Conservation (phyloP, 2,888 invertebrate genomes). For the Steinernema hermaphroditum region DNA sequence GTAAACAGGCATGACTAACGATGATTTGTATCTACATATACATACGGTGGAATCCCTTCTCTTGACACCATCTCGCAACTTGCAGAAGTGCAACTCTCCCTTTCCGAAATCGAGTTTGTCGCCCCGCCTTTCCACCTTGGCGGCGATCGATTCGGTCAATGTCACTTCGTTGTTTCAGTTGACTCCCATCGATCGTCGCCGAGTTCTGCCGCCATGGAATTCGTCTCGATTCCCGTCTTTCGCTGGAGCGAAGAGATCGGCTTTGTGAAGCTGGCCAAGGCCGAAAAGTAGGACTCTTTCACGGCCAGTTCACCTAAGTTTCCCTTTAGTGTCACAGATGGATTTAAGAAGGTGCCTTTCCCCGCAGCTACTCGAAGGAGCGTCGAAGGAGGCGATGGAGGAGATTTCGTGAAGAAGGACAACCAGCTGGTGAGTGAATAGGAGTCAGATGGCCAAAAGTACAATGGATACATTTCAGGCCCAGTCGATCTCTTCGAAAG, state of each 20-base stretch:
- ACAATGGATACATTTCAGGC: too few relatives aligned
- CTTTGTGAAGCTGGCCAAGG: neutral
- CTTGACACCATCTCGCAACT: too few relatives aligned
- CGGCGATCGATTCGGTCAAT: conserved; percentile 15
- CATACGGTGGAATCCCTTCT: too few relatives aligned
- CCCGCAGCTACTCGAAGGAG: neutral
- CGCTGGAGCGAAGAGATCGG: neutral
- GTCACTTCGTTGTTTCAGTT: neutral
- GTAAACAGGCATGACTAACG: too few relatives aligned
- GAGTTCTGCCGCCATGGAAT: neutral
- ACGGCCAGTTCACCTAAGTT: neutral
- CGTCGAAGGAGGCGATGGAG: conserved; percentile 24
- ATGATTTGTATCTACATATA: too few relatives aligned
- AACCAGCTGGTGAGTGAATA: neutral
- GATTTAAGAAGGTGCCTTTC: neutral
- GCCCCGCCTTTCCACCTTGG: neutral
- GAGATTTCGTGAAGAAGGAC: neutral
- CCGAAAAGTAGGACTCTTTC: neutral
- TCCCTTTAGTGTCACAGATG: neutral
- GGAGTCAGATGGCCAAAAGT: too few relatives aligned
- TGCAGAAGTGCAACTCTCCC: neutral
- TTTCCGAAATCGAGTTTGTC: neutral
- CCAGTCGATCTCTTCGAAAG: neutral
- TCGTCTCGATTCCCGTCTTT: neutral
- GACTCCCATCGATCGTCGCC: neutral